Percentiles rank a stretch among this genome's conserved stretches.
phyloP scores from a whole-genome alignment of 37 sponge, comb jelly and placozoan species.

The Aplysina aerophoba region DNA sequence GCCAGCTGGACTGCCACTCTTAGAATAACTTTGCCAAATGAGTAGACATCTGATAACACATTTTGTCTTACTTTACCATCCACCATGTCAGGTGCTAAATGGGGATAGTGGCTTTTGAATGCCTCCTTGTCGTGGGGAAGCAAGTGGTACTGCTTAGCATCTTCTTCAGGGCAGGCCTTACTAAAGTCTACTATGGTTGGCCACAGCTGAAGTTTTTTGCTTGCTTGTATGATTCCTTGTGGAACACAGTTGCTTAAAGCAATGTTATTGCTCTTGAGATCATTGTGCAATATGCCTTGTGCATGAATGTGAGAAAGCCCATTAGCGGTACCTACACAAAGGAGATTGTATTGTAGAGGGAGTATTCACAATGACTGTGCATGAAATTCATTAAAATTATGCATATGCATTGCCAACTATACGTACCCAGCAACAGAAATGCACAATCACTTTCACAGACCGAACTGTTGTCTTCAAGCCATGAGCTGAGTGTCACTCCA shows the following conservation, averaged over 20 bases:
- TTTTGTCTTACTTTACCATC: conserved; percentile 1
- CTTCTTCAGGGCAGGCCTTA: neutral
- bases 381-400: neutral
- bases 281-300: neutral
- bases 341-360: too few species aligned
- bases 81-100: conserved; percentile 7
- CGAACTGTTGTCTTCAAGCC: too few species aligned
- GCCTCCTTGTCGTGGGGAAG: neutral
- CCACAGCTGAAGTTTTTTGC: too few species aligned
- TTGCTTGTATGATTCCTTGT: too few species aligned
- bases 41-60: neutral
- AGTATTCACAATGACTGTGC: neutral
- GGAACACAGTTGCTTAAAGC: neutral
- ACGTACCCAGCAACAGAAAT: too few species aligned
- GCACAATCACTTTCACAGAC: too few species aligned
- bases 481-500: too few species aligned
- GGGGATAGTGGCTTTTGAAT: neutral
- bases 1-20: neutral
- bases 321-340: too few species aligned
- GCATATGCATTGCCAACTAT: neutral
- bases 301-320: neutral
- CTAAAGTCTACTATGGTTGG: conserved; percentile 1
- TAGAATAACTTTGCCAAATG: neutral
- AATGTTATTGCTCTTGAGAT: neutral
- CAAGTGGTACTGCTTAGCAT: neutral